Evolutionary conservation across 1,140 invertebrate genomes (phyloP).

Genomic region (Vollenhovia emeryi): DNA sequence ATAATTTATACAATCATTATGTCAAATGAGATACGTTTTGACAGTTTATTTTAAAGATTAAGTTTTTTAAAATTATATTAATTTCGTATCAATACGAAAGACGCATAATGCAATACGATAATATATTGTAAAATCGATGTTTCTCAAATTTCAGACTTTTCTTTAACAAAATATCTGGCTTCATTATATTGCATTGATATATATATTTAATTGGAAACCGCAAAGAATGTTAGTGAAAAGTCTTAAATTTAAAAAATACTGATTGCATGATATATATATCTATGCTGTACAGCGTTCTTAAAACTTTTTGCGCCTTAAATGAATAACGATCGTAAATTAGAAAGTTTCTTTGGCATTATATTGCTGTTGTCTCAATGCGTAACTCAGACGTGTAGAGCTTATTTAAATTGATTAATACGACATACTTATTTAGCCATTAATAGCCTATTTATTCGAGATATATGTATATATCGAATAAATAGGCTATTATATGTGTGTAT

Average conservation of each 20-base stretch:
- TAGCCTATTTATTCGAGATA: constrained; percentile 17
- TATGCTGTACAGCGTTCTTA: neutral
- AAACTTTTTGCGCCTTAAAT: neutral
- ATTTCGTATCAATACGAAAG: neutral
- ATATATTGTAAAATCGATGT: constrained; percentile 6
- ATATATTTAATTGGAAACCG: constrained; percentile 49
- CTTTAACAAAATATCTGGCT: constrained; percentile 37
- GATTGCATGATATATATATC: constrained; percentile 49
- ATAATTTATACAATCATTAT: neutral
- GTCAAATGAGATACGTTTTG: constrained; percentile 5
- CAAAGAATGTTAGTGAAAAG: constrained; percentile 67
- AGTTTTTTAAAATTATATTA: too few species aligned
- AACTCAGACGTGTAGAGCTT: neutral
- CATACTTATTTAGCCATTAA: neutral
- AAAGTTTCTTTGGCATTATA: constrained; percentile 6
- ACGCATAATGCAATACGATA: neutral
- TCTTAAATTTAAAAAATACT: constrained; percentile 74
- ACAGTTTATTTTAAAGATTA: constrained; percentile 12
- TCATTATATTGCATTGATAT: constrained; percentile 29
- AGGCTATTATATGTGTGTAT: neutral
- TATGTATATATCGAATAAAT: neutral
- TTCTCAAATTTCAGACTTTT: constrained; percentile 19
- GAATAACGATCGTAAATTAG: neutral
- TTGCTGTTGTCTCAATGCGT: neutral
- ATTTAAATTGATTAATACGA: constrained; percentile 30